Evolutionary conservation across 2,888 invertebrate genomes (phyloP).

Genomic region (Caenorhabditis sp.): DNA sequence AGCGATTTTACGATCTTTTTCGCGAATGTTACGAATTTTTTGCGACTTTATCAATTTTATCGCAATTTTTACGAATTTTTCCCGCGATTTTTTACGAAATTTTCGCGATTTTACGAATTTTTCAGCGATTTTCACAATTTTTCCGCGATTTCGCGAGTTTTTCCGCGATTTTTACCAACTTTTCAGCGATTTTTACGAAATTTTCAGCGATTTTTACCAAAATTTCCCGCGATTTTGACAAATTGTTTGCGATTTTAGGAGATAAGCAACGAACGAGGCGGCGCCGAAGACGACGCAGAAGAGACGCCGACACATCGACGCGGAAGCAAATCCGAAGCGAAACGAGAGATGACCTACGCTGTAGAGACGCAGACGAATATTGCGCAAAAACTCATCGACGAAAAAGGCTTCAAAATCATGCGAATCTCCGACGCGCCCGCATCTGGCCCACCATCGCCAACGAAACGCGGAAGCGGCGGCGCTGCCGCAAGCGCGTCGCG

Average conservation of each 20-base stretch:
- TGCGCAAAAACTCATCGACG: not conserved
- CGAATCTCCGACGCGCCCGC: not conserved
- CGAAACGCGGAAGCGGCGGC: slow-evolving; percentile 21
- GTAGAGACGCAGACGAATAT: slow-evolving; percentile 8
- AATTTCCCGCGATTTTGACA: too few species aligned
- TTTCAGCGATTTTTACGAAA: too few species aligned
- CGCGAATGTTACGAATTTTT: too few species aligned
- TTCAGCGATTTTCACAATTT: not conserved
- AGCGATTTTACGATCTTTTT: too few species aligned
- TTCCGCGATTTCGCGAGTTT: not conserved
- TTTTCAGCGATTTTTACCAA: too few species aligned
- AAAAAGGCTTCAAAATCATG: slow-evolving; percentile 1
- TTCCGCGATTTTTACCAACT: not conserved
- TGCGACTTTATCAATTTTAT: too few species aligned
- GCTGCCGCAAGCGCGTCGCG: too few species aligned
- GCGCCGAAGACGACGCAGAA: not conserved
- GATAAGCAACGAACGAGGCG: slow-evolving; percentile 11
- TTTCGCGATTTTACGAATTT: too few species aligned
- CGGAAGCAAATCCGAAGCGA: slow-evolving; percentile 9
- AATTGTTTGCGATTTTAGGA: too few species aligned
- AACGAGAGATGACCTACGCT: slow-evolving; percentile 7
- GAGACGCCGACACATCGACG: not conserved
- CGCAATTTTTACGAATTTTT: too few species aligned
- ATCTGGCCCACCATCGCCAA: slow-evolving; percentile 9
- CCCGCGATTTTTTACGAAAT: too few species aligned